These are phyloP conservation scores for Dryobota labecula DNA, from an alignment of 2,888 invertebrate genomes.

Conservation along the genomic window DNA sequence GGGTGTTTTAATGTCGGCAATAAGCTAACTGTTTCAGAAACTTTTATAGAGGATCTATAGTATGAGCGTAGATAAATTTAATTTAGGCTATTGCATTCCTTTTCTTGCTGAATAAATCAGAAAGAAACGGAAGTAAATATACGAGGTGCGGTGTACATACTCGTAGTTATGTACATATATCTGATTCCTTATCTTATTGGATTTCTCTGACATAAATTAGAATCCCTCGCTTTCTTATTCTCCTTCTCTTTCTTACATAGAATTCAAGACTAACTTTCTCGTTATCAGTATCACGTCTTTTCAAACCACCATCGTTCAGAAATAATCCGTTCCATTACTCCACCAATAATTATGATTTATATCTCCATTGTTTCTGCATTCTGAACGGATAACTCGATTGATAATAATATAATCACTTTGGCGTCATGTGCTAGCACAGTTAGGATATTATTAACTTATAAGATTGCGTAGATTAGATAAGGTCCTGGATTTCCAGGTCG, in stretches of 20 bases:
- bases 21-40: no score
- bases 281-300: neutral
- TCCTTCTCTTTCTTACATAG: neutral
- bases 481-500: neutral
- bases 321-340: slow-evolving; percentile 22
- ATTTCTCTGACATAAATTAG: neutral
- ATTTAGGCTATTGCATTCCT: no score
- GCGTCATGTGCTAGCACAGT: neutral
- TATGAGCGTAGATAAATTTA: no score
- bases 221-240: neutral
- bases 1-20: no score
- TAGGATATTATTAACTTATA: neutral
- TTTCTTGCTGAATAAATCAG: no score
- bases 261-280: neutral
- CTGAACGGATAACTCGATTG: neutral
- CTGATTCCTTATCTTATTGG: neutral
- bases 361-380: slow-evolving; percentile 7
- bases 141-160: no score
- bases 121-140: no score
- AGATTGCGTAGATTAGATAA: neutral
- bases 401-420: neutral
- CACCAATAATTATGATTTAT: slow-evolving; percentile 25
- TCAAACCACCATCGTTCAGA: neutral
- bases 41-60: no score
- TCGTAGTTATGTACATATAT: no score